Evolutionary conservation across 1,140 invertebrate genomes (phyloP).

Genomic region (Nephila pilipes): DNA sequence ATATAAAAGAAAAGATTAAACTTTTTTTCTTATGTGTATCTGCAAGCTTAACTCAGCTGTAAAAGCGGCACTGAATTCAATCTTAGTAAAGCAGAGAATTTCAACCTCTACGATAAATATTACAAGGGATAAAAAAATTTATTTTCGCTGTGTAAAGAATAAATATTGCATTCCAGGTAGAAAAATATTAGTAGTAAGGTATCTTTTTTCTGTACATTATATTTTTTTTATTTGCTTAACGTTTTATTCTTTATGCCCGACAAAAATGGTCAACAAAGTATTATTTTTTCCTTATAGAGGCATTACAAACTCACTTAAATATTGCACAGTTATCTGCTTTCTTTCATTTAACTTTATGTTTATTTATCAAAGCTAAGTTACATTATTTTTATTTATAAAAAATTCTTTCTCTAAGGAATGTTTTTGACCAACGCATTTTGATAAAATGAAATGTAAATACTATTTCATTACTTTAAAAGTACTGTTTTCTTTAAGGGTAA

Average conservation of each 20-base stretch:
- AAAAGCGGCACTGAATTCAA: not conserved
- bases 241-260: not conserved
- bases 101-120: not conserved
- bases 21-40: not conserved
- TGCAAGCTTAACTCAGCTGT: not conserved
- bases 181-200: conserved; percentile 21
- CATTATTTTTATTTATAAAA: too few relatives aligned
- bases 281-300: not conserved
- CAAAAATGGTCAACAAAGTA: not conserved
- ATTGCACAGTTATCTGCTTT: too few relatives aligned
- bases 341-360: too few relatives aligned
- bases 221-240: not conserved
- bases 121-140: not conserved
- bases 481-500: too few relatives aligned
- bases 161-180: not conserved
- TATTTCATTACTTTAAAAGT: too few relatives aligned
- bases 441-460: too few relatives aligned
- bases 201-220: not conserved
- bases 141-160: not conserved
- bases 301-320: too few relatives aligned
- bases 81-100: not conserved
- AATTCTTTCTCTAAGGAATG: too few relatives aligned
- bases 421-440: too few relatives aligned
- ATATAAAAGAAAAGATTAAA: conserved; percentile 10
- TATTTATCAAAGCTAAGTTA: too few relatives aligned